phyloP scores from a whole-genome alignment of 2,113 vertebrate genomes.

The Heterotilapia buettikoferi region DNA sequence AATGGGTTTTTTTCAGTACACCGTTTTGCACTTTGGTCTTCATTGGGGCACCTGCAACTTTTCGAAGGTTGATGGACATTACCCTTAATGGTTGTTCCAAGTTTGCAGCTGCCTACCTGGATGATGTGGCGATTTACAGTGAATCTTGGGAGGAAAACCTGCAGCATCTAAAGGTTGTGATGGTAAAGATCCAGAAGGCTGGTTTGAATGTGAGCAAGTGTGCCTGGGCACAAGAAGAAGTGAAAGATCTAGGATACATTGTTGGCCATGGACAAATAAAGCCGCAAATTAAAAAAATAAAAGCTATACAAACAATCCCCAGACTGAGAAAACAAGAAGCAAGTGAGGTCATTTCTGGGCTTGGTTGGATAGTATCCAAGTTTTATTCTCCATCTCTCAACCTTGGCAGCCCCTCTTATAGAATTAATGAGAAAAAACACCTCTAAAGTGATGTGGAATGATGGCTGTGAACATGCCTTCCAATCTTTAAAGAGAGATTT shows the following conservation, averaged over 20 bases:
- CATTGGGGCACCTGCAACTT: too few relatives aligned
- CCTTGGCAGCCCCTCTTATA: not conserved
- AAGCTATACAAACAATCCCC: not conserved
- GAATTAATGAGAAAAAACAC: not conserved
- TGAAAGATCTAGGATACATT: not conserved
- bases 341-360: not conserved
- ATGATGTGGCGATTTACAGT: too few relatives aligned
- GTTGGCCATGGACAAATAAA: not conserved
- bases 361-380: not conserved
- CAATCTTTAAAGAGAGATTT: not conserved
- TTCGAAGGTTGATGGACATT: too few relatives aligned
- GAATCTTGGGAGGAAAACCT: too few relatives aligned
- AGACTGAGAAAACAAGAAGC: not conserved
- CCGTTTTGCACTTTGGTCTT: too few relatives aligned
- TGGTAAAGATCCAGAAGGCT: too few relatives aligned
- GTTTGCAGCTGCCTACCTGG: too few relatives aligned
- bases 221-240: not conserved
- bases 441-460: not conserved
- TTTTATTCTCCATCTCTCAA: not conserved
- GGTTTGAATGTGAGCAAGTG: too few relatives aligned
- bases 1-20: too few relatives aligned
- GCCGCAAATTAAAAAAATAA: too few relatives aligned
- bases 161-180: too few relatives aligned
- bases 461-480: not conserved
- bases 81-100: too few relatives aligned